Evolutionary conservation across 1,140 invertebrate species (phyloP), one percentile per base, ranked within the genome.

Genomic region (Halictus rubicundus): DNA sequence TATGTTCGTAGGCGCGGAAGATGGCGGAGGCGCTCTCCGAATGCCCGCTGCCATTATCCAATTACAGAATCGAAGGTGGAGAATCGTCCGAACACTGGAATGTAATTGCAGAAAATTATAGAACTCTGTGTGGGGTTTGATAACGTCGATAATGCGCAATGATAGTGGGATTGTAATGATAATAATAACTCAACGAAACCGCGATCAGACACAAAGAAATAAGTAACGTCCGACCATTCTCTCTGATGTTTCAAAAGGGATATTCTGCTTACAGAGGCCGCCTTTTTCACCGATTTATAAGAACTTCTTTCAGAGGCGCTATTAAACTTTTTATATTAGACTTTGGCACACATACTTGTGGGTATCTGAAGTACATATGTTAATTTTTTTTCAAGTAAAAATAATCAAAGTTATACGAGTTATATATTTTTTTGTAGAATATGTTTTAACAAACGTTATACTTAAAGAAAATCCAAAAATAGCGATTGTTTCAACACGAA

Each of bases 41-140:
- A 39, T 76, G 23, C 25, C 19, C 4, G 25, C 37, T 8, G 21
- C 54, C 21, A 76, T 76, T 76, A 76, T 76, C 74, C 65, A 68
- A 76, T 76, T 68, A 76, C 12, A 21, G 25, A 77, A 60, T 69
- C 27, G 21, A 49, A 49, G 8, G n/a, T 60, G 32, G 19, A 59
- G 6, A 61, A 69, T 61, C 25, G 32, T 61, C 25, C 5, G 23
- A 32, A 54, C 46, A 10, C 14, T 60, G 25, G 16, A 76, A 69
- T 12, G 21, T 46, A 32, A 76, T 60, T 59, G 3, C 2, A 64
- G n/a, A 46, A 65, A 74, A 74, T 74, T 65, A 74, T 9, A 52
- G 9, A 54, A 49, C 25, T 19, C 42, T 19, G 12, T 7, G 8
- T 32, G 46, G 21, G 23, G 27, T 42, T 42, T 27, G 25, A 1